These are phyloP conservation scores for Scartelaos histophorus DNA, from an alignment of 2,113 vertebrate species.

Conservation along the genomic window DNA sequence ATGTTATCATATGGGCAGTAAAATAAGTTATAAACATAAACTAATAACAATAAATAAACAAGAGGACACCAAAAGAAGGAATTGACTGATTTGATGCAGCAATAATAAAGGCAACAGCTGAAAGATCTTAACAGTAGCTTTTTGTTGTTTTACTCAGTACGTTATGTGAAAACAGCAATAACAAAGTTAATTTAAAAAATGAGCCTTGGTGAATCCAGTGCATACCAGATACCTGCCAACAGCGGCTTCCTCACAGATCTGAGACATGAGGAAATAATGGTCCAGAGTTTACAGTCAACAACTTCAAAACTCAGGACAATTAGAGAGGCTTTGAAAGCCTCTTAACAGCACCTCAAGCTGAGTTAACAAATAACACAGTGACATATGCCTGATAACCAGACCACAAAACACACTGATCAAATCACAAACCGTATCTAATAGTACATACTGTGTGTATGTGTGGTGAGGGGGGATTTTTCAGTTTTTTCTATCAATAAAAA, in stretches of 20 bases:
- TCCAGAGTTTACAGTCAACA: background rate
- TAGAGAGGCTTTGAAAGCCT: background rate
- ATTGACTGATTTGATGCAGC: too few relatives aligned
- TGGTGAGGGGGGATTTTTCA: too few relatives aligned
- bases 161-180: background rate
- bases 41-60: too few relatives aligned
- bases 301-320: background rate
- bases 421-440: background rate
- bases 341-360: background rate
- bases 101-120: too few relatives aligned
- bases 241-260: background rate
- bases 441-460: too few relatives aligned
- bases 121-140: too few relatives aligned
- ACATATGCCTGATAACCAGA: background rate
- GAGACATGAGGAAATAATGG: background rate
- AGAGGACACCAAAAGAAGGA: too few relatives aligned
- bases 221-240: background rate
- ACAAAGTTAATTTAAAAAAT: background rate
- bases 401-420: background rate
- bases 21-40: too few relatives aligned
- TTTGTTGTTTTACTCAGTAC: background rate
- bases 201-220: background rate
- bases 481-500: too few relatives aligned
- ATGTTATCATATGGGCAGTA: too few relatives aligned
- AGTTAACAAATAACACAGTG: background rate